Conservation (phyloP, 2,113 vertebrate genomes). For the Rostratula benghalensis region DNA sequence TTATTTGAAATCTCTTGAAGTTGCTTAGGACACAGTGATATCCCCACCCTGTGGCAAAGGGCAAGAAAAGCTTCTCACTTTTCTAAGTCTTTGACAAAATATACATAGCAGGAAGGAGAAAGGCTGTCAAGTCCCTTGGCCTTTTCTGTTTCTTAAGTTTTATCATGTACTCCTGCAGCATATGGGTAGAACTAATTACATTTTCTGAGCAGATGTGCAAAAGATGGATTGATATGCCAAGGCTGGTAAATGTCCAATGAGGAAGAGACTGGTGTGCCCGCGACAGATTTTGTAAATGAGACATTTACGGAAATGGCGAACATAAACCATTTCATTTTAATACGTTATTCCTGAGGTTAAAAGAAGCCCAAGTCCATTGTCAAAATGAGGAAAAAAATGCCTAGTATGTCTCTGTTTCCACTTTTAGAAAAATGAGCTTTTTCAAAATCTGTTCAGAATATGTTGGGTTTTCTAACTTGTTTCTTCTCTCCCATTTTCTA, state of each 20-base stretch:
- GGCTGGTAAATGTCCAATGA: constrained; percentile 52
- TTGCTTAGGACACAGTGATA: not conserved
- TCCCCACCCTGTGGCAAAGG: constrained; percentile 8
- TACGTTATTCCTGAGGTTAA: constrained; percentile 1
- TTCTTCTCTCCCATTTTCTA: not conserved
- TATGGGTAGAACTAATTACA: constrained; percentile 56
- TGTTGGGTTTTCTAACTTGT: not conserved
- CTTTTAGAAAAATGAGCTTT: not conserved
- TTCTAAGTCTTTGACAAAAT: not conserved
- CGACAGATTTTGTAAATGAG: constrained; percentile 57
- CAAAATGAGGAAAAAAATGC: not conserved
- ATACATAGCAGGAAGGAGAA: not conserved
- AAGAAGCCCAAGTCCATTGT: not conserved
- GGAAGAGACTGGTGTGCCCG: constrained; percentile 35
- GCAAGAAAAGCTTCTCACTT: constrained; percentile 7
- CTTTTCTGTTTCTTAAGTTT: constrained; percentile 32
- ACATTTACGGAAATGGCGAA: constrained; percentile 4
- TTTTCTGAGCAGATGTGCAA: constrained; percentile 62
- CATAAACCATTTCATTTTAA: not conserved
- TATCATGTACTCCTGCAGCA: constrained; percentile 40
- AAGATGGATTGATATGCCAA: constrained; percentile 60
- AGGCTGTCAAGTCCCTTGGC: not conserved
- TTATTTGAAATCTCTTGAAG: not conserved
- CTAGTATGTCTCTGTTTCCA: not conserved
- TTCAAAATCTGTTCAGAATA: not conserved